Conservation (phyloP, 1,140 invertebrate species). For the Dysdera silvatica region DNA sequence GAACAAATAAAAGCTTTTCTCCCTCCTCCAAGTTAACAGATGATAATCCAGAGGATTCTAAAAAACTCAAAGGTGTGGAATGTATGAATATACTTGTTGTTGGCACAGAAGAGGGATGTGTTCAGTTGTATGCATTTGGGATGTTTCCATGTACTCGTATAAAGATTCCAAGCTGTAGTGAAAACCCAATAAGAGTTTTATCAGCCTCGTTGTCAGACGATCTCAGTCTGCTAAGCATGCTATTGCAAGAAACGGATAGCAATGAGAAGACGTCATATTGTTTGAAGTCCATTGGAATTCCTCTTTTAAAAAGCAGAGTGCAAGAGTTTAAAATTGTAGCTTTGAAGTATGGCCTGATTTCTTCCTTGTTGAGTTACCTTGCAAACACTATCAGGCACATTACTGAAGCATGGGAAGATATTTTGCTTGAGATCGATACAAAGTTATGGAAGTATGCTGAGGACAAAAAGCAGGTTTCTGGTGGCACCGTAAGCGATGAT, state of each 20-base stretch:
- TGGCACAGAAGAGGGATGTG: slow-evolving; percentile 61
- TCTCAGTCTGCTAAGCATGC: slow-evolving; percentile 39
- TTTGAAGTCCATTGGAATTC: slow-evolving; percentile 55
- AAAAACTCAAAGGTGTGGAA: slow-evolving; percentile 56
- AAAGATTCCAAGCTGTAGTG: slow-evolving; percentile 29
- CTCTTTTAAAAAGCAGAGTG: slow-evolving; percentile 56
- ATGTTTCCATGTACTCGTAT: slow-evolving; percentile 61
- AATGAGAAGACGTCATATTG: slow-evolving; percentile 36
- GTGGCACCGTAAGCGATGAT: slow-evolving; percentile 69
- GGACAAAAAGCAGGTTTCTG: slow-evolving; percentile 44
- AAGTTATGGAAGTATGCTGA: slow-evolving; percentile 82
- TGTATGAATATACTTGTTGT: slow-evolving; percentile 68
- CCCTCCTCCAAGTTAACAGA: slow-evolving; percentile 49
- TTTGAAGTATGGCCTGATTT: slow-evolving; percentile 61
- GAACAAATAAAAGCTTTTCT: slow-evolving; percentile 52
- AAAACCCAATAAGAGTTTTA: neutral
- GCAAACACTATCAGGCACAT: slow-evolving; percentile 32
- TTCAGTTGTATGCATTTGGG: slow-evolving; percentile 73
- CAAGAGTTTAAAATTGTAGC: slow-evolving; percentile 62
- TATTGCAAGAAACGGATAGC: slow-evolving; percentile 38
- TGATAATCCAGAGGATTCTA: slow-evolving; percentile 56
- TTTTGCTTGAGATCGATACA: slow-evolving; percentile 85
- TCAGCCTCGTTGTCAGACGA: slow-evolving; percentile 42
- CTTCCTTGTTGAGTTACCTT: slow-evolving; percentile 34
- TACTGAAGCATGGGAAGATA: slow-evolving; percentile 84